phyloP scores from a whole-genome alignment of 2,888 invertebrate species.

The Oeneis ivallda region DNA sequence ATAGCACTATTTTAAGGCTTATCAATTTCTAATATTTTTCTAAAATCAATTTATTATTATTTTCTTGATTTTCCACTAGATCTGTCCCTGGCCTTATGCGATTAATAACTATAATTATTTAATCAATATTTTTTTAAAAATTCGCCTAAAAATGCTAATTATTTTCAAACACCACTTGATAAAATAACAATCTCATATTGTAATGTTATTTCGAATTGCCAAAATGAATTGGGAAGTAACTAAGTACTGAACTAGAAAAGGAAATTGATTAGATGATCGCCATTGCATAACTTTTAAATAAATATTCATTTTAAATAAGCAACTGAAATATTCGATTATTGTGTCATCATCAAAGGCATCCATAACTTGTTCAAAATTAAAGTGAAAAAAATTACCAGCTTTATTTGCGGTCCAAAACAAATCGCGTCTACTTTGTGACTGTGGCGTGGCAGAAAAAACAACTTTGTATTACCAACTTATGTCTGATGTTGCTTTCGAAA shows the following conservation, averaged over 20 bases:
- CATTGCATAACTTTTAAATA: constrained; percentile 7
- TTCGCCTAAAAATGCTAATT: not conserved
- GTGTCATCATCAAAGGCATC: not conserved
- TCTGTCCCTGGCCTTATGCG: not conserved
- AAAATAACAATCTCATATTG: not conserved
- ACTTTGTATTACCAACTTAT: no score
- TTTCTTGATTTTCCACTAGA: no score
- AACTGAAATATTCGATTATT: not conserved
- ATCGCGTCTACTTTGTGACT: no score
- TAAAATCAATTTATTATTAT: no score
- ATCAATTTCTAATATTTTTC: no score
- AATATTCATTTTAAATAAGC: not conserved
- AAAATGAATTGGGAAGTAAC: constrained; percentile 11
- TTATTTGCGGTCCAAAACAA: no score
- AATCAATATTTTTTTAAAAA: not conserved
- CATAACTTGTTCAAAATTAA: not conserved
- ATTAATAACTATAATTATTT: not conserved
- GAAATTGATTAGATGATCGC: not conserved
- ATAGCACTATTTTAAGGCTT: no score
- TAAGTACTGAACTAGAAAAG: not conserved
- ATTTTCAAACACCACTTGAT: constrained; percentile 11
- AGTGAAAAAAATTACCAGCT: no score
- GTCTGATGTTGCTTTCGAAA: no score
- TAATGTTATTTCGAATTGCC: not conserved
- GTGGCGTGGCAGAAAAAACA: no score